Conservation (phyloP, 2,113 vertebrate species). For the Salvelinus alpinus region DNA sequence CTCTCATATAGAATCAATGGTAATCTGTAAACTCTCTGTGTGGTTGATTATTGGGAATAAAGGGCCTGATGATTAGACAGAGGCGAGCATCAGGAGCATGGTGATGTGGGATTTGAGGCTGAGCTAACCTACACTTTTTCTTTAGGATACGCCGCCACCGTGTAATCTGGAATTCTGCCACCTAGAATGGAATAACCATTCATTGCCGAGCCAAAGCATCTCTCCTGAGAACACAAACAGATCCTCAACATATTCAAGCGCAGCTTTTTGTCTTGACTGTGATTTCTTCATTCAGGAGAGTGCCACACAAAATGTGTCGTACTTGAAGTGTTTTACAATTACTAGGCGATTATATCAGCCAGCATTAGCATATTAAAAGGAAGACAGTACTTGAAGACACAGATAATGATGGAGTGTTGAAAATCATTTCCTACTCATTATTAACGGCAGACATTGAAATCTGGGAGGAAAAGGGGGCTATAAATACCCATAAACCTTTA, state of each 20-base stretch:
- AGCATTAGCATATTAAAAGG: slow-evolving; percentile 73
- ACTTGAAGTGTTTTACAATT: slow-evolving; percentile 74
- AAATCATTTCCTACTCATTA: slow-evolving; percentile 69
- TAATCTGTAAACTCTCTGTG: slow-evolving; percentile 42
- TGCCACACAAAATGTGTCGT: slow-evolving; percentile 55
- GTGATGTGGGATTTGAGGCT: neutral
- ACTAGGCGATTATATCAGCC: slow-evolving; percentile 68
- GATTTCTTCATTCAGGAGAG: slow-evolving; percentile 65
- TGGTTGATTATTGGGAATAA: slow-evolving; percentile 37
- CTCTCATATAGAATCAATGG: slow-evolving; percentile 27
- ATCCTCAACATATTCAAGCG: slow-evolving; percentile 26
- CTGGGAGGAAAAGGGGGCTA: slow-evolving; percentile 45
- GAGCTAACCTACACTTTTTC: slow-evolving; percentile 33
- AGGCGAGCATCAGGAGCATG: neutral
- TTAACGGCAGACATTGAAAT: slow-evolving; percentile 53
- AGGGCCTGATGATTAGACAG: neutral
- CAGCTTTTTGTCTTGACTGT: slow-evolving; percentile 27
- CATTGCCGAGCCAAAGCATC: neutral
- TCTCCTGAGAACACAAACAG: slow-evolving; percentile 5
- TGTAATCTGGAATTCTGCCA: neutral
- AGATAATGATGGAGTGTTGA: slow-evolving; percentile 70
- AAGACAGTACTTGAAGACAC: slow-evolving; percentile 65
- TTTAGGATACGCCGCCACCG: neutral
- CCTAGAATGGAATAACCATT: neutral
- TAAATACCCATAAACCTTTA: slow-evolving; percentile 63